Conservation (phyloP, 2,113 vertebrate species). For the Ictalurus punctatus region DNA sequence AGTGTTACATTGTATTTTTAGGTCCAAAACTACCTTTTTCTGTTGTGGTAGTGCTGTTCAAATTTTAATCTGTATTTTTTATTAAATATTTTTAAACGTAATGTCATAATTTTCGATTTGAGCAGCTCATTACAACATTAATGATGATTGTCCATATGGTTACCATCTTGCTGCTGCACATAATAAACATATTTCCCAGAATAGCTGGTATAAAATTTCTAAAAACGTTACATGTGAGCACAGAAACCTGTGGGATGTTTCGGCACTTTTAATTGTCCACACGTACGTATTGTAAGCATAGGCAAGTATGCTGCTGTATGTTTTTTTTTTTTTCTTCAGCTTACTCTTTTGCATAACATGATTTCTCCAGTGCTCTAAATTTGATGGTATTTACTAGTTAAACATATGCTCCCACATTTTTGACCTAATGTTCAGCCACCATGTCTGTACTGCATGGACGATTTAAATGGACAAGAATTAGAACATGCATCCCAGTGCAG, state of each 20-base stretch:
- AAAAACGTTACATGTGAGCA: not conserved
- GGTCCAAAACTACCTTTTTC: not conserved
- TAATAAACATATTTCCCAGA: not conserved
- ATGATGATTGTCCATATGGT: not conserved
- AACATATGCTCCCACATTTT: not conserved
- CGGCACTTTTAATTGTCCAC: not conserved
- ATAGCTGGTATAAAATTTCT: not conserved
- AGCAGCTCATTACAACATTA: not conserved
- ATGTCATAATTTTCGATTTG: not conserved
- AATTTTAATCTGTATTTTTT: too few relatives aligned
- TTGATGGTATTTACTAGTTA: not conserved
- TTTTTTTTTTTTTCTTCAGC: not conserved
- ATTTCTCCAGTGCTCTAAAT: not conserved
- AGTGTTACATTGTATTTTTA: too few relatives aligned
- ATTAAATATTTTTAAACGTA: too few relatives aligned
- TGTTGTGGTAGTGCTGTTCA: not conserved
- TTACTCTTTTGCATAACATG: not conserved
- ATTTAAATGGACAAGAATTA: not conserved
- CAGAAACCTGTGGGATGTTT: not conserved
- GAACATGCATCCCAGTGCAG: not conserved
- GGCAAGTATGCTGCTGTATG: not conserved
- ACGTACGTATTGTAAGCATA: not conserved
- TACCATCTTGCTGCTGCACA: not conserved
- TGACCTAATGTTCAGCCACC: not conserved
- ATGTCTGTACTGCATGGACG: not conserved